These are phyloP conservation scores for Anoura caudifer DNA, from an alignment of 2,113 vertebrate species.

Conservation along the genomic window DNA sequence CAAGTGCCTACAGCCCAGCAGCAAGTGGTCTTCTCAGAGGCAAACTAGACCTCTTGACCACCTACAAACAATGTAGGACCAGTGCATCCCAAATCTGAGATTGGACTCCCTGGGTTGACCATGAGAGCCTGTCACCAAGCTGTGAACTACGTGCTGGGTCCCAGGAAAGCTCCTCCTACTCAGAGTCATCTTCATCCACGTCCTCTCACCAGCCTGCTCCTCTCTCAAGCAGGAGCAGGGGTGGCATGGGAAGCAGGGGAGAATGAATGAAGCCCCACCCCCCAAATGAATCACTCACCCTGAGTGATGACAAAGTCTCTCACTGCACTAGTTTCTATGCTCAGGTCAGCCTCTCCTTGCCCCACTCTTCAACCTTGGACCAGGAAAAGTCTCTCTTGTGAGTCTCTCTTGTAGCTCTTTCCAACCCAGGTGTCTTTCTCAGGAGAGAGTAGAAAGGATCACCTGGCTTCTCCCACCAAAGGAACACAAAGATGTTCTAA, in stretches of 20 bases:
- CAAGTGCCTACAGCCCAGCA: not conserved
- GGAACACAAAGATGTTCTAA: not conserved
- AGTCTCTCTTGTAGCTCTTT: not conserved
- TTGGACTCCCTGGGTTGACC: not conserved
- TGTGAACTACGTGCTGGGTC: not conserved
- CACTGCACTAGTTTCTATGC: not conserved
- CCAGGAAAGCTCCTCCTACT: accelerated
- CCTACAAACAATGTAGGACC: not conserved
- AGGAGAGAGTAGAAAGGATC: not conserved
- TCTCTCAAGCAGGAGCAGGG: not conserved
- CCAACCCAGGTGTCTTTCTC: not conserved
- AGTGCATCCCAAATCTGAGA: not conserved
- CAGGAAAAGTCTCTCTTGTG: not conserved
- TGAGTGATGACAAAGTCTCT: accelerated
- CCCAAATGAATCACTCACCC: not conserved
- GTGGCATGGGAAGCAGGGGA: not conserved
- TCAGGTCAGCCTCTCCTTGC: not conserved
- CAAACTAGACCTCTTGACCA: not conserved
- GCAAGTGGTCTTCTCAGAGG: not conserved
- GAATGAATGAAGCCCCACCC: not conserved
- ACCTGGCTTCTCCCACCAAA: not conserved
- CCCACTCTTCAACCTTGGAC: no score
- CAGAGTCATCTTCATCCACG: accelerated
- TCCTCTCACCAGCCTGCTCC: not conserved
- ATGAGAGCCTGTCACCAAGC: accelerated